phyloP scores from a whole-genome alignment of 2,888 invertebrate genomes.

The Pseudanteris insignis region DNA sequence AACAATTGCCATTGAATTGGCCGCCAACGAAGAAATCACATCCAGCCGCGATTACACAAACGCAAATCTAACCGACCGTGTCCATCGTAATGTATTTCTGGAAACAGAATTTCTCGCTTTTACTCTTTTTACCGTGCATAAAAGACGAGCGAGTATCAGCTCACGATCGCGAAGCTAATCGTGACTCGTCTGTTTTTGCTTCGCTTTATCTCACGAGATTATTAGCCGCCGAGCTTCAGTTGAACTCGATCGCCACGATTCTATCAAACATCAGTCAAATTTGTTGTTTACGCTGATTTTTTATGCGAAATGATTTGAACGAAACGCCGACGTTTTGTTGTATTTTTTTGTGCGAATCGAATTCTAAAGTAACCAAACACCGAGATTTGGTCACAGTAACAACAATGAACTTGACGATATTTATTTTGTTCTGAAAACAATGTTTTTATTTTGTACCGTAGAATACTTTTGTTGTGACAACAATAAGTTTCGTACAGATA shows the following conservation, averaged over 20 bases:
- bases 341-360: too few species aligned
- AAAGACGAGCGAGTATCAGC: constrained; percentile 29
- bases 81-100: constrained; percentile 33
- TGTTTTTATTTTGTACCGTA: too few species aligned
- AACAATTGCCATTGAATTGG: constrained; percentile 1
- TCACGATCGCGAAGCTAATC: constrained; percentile 36
- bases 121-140: constrained; percentile 24
- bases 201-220: constrained; percentile 21
- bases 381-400: too few species aligned
- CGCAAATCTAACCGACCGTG: constrained; percentile 11
- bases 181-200: constrained; percentile 35
- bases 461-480: too few species aligned
- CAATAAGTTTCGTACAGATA: too few species aligned
- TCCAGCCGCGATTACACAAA: constrained; percentile 12
- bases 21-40: constrained; percentile 2
- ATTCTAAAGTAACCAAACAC: too few species aligned
- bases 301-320: too few species aligned
- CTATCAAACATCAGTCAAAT: constrained; percentile 20
- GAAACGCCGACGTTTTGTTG: too few species aligned
- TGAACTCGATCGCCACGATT: constrained; percentile 13
- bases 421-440: too few species aligned
- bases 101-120: constrained; percentile 35
- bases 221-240: constrained; percentile 24
- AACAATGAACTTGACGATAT: too few species aligned
- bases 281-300: too few species aligned